phyloP scores from a whole-genome alignment of 2,888 invertebrate species.

The Archips crataeganus region DNA sequence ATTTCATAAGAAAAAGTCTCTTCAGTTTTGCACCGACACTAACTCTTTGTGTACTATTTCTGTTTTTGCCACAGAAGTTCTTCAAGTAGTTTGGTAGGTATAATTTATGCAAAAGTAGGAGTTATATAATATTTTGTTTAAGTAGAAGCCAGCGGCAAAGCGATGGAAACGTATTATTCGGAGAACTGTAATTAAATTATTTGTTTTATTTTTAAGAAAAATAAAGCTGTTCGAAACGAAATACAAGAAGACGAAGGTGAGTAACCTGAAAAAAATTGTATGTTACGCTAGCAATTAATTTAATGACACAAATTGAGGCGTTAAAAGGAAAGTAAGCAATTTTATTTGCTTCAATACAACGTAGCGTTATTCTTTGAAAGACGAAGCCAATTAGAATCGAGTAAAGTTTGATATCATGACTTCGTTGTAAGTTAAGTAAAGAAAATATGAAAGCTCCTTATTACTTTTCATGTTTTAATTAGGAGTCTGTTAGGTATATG shows the following conservation, averaged over 20 bases:
- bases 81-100: slow-evolving; percentile 19
- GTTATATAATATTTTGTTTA: slow-evolving; percentile 17
- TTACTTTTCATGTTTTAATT: neutral
- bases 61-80: slow-evolving; percentile 22
- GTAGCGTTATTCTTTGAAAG: neutral
- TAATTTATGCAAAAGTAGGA: slow-evolving; percentile 14
- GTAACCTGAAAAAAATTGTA: neutral
- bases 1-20: neutral
- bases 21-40: neutral
- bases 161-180: neutral
- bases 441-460: neutral
- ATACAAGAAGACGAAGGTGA: neutral
- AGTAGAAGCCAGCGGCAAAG: neutral
- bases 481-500: neutral
- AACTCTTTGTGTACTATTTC: slow-evolving; percentile 14
- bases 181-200: neutral
- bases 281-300: neutral
- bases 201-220: neutral
- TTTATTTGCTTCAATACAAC: neutral
- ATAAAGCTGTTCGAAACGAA: no score
- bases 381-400: neutral
- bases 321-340: neutral
- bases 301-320: neutral
- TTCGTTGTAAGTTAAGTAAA: neutral
- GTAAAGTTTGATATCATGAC: neutral